Evolutionary conservation across 2,113 vertebrate species (phyloP).

Genomic region (Ictidomys tridecemlineatus): DNA sequence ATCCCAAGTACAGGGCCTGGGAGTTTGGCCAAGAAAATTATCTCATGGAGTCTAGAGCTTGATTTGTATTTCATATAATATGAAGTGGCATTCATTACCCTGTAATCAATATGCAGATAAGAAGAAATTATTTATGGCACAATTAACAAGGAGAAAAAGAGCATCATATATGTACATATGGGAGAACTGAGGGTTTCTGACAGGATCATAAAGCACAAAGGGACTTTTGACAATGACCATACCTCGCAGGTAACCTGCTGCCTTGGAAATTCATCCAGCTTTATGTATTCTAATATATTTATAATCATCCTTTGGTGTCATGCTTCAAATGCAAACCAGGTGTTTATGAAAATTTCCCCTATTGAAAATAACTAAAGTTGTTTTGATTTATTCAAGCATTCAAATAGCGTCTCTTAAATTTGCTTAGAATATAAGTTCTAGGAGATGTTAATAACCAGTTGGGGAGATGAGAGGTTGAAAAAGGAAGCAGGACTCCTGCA

Average conservation of each 20-base stretch:
- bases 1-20: no score
- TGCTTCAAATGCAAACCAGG: conserved; percentile 10
- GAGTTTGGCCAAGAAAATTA: no score
- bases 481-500: neutral
- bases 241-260: conserved; percentile 69
- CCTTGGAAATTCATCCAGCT: conserved; percentile 56
- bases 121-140: conserved; percentile 83
- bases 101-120: conserved; percentile 84
- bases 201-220: conserved; percentile 73
- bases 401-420: conserved; percentile 28
- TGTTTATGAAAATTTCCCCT: conserved; percentile 39
- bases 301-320: conserved; percentile 59
- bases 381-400: conserved; percentile 48
- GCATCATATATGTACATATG: conserved; percentile 73
- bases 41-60: no score
- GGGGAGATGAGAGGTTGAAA: conserved; percentile 5
- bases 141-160: conserved; percentile 73
- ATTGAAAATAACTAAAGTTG: conserved; percentile 31
- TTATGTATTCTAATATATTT: conserved; percentile 66
- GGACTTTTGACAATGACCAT: conserved; percentile 70
- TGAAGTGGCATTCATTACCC: conserved; percentile 84
- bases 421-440: neutral
- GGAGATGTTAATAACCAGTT: neutral
- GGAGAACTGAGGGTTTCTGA: conserved; percentile 69
- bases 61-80: no score